Conservation (phyloP, 2,113 vertebrate genomes). For the Scopus umbretta region DNA sequence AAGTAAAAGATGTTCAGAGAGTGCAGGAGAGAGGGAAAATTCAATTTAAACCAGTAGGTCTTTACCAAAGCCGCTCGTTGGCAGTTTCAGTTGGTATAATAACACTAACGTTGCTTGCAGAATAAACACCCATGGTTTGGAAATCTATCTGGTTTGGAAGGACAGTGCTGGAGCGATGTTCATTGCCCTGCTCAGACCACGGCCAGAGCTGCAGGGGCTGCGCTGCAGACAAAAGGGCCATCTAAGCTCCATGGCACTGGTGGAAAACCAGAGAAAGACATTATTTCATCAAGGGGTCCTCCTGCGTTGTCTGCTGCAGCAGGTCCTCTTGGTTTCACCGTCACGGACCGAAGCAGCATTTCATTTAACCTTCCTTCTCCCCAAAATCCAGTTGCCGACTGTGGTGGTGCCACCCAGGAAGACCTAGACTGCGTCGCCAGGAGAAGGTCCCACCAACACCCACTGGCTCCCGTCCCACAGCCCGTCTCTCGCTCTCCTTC, state of each 20-base stretch:
- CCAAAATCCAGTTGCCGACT: neutral
- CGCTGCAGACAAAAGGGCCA: rapidly evolving
- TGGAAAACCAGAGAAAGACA: neutral
- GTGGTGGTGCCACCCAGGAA: neutral
- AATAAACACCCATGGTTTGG: neutral
- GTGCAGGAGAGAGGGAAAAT: neutral
- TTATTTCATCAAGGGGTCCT: neutral
- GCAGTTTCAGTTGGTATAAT: neutral
- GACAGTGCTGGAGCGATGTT: rapidly evolving
- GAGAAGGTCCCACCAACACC: neutral
- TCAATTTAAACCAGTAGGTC: neutral
- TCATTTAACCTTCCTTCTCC: neutral
- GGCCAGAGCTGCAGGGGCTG: neutral
- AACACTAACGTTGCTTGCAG: too few relatives aligned
- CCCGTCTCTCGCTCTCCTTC: neutral
- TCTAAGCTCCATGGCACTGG: neutral
- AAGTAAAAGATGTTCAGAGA: neutral
- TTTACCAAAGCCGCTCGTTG: neutral
- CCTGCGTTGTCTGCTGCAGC: neutral
- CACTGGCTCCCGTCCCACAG: rapidly evolving
- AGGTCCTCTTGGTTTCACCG: neutral
- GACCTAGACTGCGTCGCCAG: neutral
- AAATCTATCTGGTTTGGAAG: neutral
- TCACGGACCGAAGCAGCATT: rapidly evolving
- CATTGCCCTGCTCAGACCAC: neutral